A percentile compares a stretch with the other conserved stretches of the same genome.
Conservation (phyloP, 2,113 vertebrate genomes). For the Seriola quinqueradiata region DNA sequence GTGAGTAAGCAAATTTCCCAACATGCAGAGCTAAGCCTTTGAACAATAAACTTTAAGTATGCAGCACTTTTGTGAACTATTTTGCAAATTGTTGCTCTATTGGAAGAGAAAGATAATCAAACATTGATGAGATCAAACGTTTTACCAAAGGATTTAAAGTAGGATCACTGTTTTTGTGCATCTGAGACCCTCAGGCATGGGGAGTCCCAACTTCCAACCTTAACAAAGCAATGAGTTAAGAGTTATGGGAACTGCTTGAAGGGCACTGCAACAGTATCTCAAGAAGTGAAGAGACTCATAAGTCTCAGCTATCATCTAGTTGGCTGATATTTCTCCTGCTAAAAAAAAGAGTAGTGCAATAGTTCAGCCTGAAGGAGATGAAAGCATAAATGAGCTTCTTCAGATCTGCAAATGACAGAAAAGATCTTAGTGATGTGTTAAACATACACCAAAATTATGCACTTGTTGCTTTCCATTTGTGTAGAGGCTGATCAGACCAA, state of each 20-base stretch:
- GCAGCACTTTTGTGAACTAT: too few species aligned
- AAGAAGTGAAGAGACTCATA: too few species aligned
- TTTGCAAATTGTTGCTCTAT: neutral
- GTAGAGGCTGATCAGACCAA: neutral
- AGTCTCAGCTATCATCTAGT: neutral
- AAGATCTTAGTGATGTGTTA: neutral
- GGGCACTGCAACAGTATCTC: neutral
- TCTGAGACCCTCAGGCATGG: neutral
- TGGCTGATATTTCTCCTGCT: neutral
- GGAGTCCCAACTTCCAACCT: too few species aligned
- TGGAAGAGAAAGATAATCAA: neutral
- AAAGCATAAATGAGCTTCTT: neutral
- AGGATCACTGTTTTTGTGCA: neutral
- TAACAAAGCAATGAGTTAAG: too few species aligned
- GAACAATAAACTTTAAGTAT: neutral
- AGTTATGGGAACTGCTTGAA: neutral
- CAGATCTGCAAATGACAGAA: conserved; percentile 1
- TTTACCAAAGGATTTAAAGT: too few species aligned
- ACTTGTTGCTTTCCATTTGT: neutral
- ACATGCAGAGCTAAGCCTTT: neutral
- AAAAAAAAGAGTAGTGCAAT: too few species aligned
- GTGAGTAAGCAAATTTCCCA: neutral
- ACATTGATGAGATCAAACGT: too few species aligned
- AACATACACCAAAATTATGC: neutral
- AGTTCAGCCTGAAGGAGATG: too few species aligned